Percentiles rank a stretch among this genome's conserved stretches.
phyloP scores from a whole-genome alignment of 2,888 invertebrate species.

The Sicus ferrugineus region DNA sequence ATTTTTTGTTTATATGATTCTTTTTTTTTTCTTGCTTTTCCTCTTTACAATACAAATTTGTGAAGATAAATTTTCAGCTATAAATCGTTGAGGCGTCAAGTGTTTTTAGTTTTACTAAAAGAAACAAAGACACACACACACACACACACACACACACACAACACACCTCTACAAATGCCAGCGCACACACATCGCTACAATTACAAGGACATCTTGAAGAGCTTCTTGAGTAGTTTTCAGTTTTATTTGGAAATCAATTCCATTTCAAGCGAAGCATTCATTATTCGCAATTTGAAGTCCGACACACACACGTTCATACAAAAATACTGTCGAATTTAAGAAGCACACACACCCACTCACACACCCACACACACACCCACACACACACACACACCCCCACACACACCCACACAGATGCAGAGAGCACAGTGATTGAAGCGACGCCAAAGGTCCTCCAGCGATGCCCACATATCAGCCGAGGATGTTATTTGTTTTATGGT shows the following conservation, averaged over 20 bases:
- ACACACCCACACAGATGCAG: too few relatives aligned
- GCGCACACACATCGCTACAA: neutral
- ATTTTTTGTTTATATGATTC: neutral
- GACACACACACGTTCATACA: too few relatives aligned
- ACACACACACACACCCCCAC: too few relatives aligned
- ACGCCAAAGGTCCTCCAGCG: slow-evolving; percentile 49
- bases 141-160: neutral
- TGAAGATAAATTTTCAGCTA: slow-evolving; percentile 6
- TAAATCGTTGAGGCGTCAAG: slow-evolving; percentile 28
- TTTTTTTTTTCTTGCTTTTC: neutral
- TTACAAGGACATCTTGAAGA: neutral
- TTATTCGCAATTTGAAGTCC: slow-evolving; percentile 15
- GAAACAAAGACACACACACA: neutral
- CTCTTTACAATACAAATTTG: neutral
- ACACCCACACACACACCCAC: too few relatives aligned
- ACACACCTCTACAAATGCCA: neutral
- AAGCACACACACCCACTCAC: slow-evolving; percentile 11
- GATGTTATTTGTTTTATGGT: slow-evolving; percentile 28
- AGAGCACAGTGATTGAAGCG: slow-evolving; percentile 40
- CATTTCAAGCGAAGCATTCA: slow-evolving; percentile 2
- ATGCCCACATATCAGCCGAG: slow-evolving; percentile 29
- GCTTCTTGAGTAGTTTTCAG: slow-evolving; percentile 12
- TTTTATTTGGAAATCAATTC: slow-evolving; percentile 31
- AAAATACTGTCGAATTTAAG: slow-evolving; percentile 28
- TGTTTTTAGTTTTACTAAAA: neutral